Conservation (phyloP, 2,113 vertebrate species). For the Tor tambroides region DNA sequence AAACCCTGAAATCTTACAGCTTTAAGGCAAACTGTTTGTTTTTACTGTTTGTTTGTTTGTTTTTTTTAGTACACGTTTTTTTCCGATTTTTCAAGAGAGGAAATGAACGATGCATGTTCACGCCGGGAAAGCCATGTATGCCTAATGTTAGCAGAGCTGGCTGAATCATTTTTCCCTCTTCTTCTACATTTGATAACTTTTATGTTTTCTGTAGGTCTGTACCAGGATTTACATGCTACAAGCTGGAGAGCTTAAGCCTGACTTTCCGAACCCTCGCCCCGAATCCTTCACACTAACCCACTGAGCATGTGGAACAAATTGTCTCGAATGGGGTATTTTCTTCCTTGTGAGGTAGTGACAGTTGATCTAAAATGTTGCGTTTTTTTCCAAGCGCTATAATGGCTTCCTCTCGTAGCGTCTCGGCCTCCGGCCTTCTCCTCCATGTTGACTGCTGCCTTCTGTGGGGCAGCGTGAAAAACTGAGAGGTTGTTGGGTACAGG, state of each 20-base stretch:
- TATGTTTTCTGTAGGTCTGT: constrained; percentile 61
- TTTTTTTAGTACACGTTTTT: constrained; percentile 32
- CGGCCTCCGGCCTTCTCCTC: neutral
- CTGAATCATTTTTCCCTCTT: constrained; percentile 19
- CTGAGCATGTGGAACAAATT: constrained; percentile 51
- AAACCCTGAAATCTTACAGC: constrained; percentile 51
- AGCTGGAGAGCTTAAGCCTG: constrained; percentile 67
- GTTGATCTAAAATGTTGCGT: constrained; percentile 39
- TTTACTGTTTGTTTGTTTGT: constrained; percentile 60
- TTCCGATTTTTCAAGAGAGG: constrained; percentile 55
- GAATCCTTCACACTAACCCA: constrained; percentile 55
- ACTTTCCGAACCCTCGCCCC: constrained; percentile 55
- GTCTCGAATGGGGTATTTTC: constrained; percentile 44
- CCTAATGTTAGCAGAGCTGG: constrained; percentile 12
- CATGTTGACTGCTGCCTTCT: constrained; percentile 38
- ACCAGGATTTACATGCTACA: constrained; percentile 72
- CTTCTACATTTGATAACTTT: neutral
- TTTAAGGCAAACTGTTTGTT: constrained; percentile 65
- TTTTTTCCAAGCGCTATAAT: constrained; percentile 14
- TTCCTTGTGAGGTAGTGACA: constrained; percentile 46
- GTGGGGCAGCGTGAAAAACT: constrained; percentile 39
- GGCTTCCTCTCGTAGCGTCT: neutral
- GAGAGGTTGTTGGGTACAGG: constrained; percentile 51
- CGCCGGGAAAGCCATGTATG: constrained; percentile 20
- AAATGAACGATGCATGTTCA: constrained; percentile 59